Conservation (phyloP, 2,113 vertebrate species). For the Toxostoma redivivum region DNA sequence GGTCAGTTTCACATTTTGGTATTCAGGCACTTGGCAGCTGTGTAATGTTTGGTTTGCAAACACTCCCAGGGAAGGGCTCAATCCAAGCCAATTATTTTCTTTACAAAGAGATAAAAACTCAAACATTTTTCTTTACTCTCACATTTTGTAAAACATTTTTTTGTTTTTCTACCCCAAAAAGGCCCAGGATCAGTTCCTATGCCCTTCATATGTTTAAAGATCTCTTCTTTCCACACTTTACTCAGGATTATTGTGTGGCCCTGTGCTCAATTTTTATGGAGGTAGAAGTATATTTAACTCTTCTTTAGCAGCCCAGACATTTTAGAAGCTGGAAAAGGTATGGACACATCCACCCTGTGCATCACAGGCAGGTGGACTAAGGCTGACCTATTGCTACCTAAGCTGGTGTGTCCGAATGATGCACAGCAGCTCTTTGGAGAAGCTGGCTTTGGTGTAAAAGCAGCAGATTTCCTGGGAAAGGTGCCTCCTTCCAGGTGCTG, state of each 20-base stretch:
- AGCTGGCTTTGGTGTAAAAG: background rate
- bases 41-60: slow-evolving; percentile 52
- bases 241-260: background rate
- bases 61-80: background rate
- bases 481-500: background rate
- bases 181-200: background rate
- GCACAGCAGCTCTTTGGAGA: background rate
- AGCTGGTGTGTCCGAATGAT: background rate
- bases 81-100: slow-evolving; percentile 39
- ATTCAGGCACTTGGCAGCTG: slow-evolving; percentile 28
- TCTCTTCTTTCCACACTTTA: background rate
- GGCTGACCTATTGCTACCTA: background rate
- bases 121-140: background rate
- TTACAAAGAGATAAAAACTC: slow-evolving; percentile 17
- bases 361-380: background rate
- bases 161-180: background rate
- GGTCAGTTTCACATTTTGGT: slow-evolving; percentile 22
- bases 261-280: background rate
- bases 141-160: background rate
- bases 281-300: background rate
- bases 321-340: background rate
- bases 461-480: background rate
- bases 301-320: background rate
- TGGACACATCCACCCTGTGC: no score
- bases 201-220: background rate